phyloP scores from a whole-genome alignment of 2,113 vertebrate genomes.

The Fregata magnificens region DNA sequence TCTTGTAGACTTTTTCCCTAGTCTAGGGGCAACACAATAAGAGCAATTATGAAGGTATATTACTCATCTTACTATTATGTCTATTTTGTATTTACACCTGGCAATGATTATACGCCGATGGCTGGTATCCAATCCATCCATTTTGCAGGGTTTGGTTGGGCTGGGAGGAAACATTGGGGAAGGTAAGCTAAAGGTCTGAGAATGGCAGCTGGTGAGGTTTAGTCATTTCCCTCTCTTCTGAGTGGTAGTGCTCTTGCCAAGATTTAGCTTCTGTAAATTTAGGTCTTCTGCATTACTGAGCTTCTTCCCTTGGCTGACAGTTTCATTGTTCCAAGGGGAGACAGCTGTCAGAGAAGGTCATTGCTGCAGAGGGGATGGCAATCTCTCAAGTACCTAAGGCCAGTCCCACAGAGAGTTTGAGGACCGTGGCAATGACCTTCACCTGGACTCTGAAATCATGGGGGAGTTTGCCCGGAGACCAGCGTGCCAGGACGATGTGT shows the following conservation, averaged over 20 bases:
- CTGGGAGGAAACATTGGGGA: not conserved
- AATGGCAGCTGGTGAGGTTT: not conserved
- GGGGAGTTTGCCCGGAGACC: not conserved
- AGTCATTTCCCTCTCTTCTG: not conserved
- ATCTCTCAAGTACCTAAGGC: not conserved
- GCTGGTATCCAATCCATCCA: not conserved
- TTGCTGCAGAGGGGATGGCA: not conserved
- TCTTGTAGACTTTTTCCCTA: not conserved
- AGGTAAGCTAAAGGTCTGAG: not conserved
- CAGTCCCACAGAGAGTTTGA: not conserved
- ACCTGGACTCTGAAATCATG: not conserved
- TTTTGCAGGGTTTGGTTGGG: not conserved
- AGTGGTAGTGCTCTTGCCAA: not conserved
- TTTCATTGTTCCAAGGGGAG: conserved; percentile 12
- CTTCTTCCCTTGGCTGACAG: conserved; percentile 9
- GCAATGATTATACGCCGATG: not conserved
- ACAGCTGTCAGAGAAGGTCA: conserved; percentile 32
- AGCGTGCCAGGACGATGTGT: not conserved
- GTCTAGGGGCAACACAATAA: not conserved
- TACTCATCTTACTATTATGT: not conserved
- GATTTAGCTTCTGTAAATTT: not conserved
- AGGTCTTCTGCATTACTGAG: not conserved
- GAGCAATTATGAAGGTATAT: not conserved
- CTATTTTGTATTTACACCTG: not conserved
- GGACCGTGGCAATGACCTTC: not conserved